These are phyloP conservation scores for Slavum lentiscoides DNA, from an alignment of 2,888 invertebrate species.

Conservation along the genomic window DNA sequence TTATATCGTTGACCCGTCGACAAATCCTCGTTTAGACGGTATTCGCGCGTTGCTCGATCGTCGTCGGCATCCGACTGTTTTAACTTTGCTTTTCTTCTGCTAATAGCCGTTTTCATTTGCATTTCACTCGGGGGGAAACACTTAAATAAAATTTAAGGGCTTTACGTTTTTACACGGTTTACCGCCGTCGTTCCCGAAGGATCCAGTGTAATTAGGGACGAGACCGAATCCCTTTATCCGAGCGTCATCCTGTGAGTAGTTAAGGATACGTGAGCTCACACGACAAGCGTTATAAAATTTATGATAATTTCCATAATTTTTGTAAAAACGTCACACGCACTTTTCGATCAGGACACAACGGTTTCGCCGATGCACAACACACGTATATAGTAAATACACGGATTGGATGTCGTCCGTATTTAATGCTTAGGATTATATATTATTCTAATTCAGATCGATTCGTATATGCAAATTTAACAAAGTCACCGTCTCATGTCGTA, in stretches of 20 bases:
- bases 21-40: constrained; percentile 42
- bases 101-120: constrained; percentile 30
- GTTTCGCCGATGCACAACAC: too few species aligned
- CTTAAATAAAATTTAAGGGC: not conserved
- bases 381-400: too few species aligned
- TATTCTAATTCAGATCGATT: too few species aligned
- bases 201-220: constrained; percentile 20
- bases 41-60: constrained; percentile 4
- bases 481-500: too few species aligned
- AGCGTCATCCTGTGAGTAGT: not conserved
- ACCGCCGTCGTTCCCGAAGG: not conserved
- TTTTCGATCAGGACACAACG: too few species aligned
- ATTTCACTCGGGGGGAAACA: not conserved
- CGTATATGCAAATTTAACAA: too few species aligned
- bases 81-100: not conserved
- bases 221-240: constrained; percentile 24
- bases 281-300: not conserved
- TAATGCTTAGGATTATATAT: too few species aligned
- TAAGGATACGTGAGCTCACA: not conserved
- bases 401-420: too few species aligned
- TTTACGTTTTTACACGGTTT: constrained; percentile 8
- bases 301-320: constrained; percentile 9
- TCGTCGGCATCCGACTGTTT: constrained; percentile 13
- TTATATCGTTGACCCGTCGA: not conserved
- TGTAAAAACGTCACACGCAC: too few species aligned